Evolutionary conservation across 2,888 invertebrate genomes (phyloP).

Genomic region (Ophion ellenae): DNA sequence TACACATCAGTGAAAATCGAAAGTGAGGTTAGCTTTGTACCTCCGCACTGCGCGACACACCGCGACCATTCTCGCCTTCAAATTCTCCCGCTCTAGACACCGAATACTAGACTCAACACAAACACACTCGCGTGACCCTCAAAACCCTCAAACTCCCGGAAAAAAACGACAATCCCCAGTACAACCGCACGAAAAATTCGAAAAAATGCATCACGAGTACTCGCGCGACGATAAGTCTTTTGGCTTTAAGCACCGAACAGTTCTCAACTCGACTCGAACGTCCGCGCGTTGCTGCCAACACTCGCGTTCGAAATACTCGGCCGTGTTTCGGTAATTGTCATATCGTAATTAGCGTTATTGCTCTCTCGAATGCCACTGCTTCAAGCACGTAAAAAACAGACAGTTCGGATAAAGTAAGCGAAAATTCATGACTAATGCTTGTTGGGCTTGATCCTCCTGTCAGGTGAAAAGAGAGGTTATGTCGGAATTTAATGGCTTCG

Average conservation of each 20-base stretch:
- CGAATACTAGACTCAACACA: not conserved
- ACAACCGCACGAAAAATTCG: not conserved
- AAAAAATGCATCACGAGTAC: not conserved
- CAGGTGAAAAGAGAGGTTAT: slow-evolving; percentile 15
- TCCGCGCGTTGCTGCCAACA: not conserved
- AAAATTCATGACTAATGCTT: no score
- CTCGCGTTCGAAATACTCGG: slow-evolving; percentile 22
- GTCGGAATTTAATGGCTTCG: not conserved
- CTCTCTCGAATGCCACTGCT: not conserved
- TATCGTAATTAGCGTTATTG: slow-evolving; percentile 12
- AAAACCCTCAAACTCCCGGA: no score
- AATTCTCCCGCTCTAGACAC: not conserved
- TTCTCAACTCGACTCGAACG: not conserved
- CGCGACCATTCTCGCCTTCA: not conserved
- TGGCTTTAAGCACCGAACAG: not conserved
- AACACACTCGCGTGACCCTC: not conserved
- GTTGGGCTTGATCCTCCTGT: no score
- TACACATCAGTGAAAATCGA: not conserved
- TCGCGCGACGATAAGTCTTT: not conserved
- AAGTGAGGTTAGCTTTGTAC: slow-evolving; percentile 3
- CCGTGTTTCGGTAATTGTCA: slow-evolving; percentile 16
- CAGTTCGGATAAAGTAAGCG: no score
- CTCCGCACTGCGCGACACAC: not conserved
- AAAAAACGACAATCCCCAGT: not conserved
- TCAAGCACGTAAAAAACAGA: no score